Conservation (phyloP, 2,888 invertebrate genomes). For the Nomada fucata region DNA sequence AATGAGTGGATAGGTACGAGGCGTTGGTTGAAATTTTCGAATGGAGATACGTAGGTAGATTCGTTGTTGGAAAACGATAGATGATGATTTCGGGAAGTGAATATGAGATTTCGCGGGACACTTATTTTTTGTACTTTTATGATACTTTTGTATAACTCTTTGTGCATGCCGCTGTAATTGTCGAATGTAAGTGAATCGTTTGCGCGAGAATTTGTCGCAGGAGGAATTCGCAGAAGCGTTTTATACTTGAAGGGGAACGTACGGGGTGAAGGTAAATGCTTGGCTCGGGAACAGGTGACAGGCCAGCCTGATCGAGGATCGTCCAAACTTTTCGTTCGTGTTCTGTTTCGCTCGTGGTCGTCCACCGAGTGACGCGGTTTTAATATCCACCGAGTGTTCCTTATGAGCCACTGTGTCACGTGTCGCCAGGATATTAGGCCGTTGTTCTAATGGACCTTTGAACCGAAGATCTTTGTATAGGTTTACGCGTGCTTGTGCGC, state of each 20-base stretch:
- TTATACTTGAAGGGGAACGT: not conserved
- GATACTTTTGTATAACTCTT: no score
- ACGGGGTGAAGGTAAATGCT: conserved; percentile 4
- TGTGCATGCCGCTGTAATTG: no score
- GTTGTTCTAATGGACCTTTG: conserved; percentile 76
- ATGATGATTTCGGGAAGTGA: no score
- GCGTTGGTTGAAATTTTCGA: not conserved
- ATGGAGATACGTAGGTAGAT: no score
- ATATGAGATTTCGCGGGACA: no score
- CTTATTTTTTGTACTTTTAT: no score
- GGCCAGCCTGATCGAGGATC: conserved; percentile 55
- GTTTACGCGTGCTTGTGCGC: conserved; percentile 43
- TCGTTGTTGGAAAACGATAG: no score
- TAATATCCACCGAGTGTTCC: conserved; percentile 79
- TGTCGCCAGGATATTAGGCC: conserved; percentile 74
- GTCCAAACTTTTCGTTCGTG: conserved; percentile 54
- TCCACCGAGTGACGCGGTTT: conserved; percentile 64
- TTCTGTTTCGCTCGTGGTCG: conserved; percentile 54
- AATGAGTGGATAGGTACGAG: not conserved
- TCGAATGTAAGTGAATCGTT: no score
- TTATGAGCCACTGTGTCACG: conserved; percentile 76
- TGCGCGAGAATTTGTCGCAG: no score
- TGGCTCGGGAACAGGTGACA: conserved; percentile 43
- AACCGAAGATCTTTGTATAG: conserved; percentile 69
- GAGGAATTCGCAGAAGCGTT: no score